Evolutionary conservation across 2,888 invertebrate genomes (phyloP), one percentile per base, ranked within the genome.

Genomic region (Protonemura montana): DNA sequence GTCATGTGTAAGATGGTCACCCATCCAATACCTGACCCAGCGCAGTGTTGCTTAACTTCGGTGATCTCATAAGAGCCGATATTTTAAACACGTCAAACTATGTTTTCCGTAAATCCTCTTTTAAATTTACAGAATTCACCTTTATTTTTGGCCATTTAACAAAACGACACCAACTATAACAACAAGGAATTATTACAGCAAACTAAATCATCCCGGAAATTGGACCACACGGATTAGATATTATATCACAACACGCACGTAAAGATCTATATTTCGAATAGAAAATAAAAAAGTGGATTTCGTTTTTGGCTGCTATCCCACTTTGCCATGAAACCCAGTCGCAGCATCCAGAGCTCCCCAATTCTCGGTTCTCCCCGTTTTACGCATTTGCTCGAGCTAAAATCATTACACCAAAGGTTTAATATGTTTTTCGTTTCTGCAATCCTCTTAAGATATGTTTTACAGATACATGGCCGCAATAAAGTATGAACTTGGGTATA

Each of bases 401-500:
- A 81, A 81, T 81, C 81, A 81, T 81, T 81, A 81, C 81, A 81
- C 81, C 81, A 81, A 59, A 28, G 81, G 30, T 81, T 81, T 81
- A 81, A 81, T 81, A 81, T 81, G 81, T 81, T 81, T 81, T 81
- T 59, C 59, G 59, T 59, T 59, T 30, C 81, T 21, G 30, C 81
- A 81, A 81, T 81, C 81, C 81, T 81, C 81, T 81, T 81, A 81
- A 81, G 81, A 81, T 81, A 28, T 81, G 81, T 28, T 81, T 81
- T 81, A 81, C 30, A 81, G 81, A 81, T 81, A 81, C 28, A 81
- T 28, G 28, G 81, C 81, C 28, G 21, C 81, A 81, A 81, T 81
- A 81, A 81, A 81, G 81, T 30, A 81, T 29, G 30, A 59, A 59
- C 35, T 35, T 6, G 35, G 35, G 80, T 80, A 28, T n/a, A n/a